Evolutionary conservation across 2,888 invertebrate species (phyloP), one percentile per base, ranked within the genome.

Genomic region (Tenthredo amoena): DNA sequence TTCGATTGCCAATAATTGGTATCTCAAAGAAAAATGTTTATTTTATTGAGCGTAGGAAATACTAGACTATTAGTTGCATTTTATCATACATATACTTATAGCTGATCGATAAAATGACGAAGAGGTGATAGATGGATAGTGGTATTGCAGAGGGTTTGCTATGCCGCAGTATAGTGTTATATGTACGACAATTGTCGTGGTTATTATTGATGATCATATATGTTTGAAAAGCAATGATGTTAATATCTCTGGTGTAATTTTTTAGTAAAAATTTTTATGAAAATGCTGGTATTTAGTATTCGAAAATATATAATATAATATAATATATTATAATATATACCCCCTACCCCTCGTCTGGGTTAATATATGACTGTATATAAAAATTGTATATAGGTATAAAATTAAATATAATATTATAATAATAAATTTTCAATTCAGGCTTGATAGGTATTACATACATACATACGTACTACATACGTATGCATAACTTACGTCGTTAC

Each of bases 301-400:
- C 55, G 6, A 55, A 55, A n/a, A 55, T 55, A 62, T 62, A 62
- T 26, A 62, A 62, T 10, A 62, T 62, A 62, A 21, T 26, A 62
- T 62, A 26, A 58, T 21, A 21, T 58, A 58, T 10, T 58, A 58
- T 58, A 21, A 58, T 55, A 55, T 55, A 55, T 55, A 47, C 47
- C 47, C 47, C 55, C n/a, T 55, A 55, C 55, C 55, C 62, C 62
- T 62, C 26, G 62, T 62, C 55, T 55, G 55, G 55, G 55, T 55
- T 55, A 55, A 62, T 26, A 62, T 26, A 62, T 26, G 62, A 62
- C 26, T 84, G 50, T 84, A 84, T 15, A 76, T 84, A 74, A 58
- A 83, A 26, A 84, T 84, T 84, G 71, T 84, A 84, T 18, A 84
- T 71, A 71, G 71, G 15, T 31, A 65, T 31, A 31, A 65, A 65